Evolutionary conservation across 2,888 invertebrate genomes (phyloP), one percentile per base, ranked within the genome.

Genomic region (Drosophila recens): DNA sequence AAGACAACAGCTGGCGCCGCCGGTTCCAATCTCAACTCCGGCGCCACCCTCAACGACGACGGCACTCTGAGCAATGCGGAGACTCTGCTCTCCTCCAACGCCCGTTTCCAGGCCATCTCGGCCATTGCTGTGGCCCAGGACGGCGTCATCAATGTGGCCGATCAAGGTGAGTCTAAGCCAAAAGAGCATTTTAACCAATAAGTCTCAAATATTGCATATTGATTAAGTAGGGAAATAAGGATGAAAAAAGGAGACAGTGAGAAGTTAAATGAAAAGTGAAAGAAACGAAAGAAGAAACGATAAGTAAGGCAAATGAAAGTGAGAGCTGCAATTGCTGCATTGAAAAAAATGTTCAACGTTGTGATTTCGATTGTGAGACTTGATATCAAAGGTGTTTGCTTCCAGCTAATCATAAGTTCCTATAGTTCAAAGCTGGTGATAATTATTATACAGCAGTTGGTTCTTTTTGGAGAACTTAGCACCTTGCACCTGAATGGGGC

Each of bases 91-190:
- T 98, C 98, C 1, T 97, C 97, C 4, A 98, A 98, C 91, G 97
- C 98, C 0, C 95, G 96, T 91, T 97, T 98, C 93, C 96, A 96
- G 86, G 95, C 96, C 5, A 97, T 97, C 91, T 97, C 97, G 42
- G 97, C 98, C 11, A 94, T 99, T 45, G 96, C 98, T 11, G 98
- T 99, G 42, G 97, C 98, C 34, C 98, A 98, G 38, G 98, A 98
- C 91, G 98, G 98, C n/a, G 96, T 98, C 63, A 94, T 99, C 49
- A 97, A 98, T 93, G 96, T 99, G 57, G 98, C 98, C 42, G 99
- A 99, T 94, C 97, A 98, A 95, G 97, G 97, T 93, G 92, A 94
- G 94, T 90, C 17, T 0, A 9, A n/a, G 2, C 9, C 13, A 1
- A 13, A n/a, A 27, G 3, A 10, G 0, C 34, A 8, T n/a, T 4